Evolutionary conservation across 2,113 vertebrate species (phyloP).

Genomic region (Verasper variegatus): DNA sequence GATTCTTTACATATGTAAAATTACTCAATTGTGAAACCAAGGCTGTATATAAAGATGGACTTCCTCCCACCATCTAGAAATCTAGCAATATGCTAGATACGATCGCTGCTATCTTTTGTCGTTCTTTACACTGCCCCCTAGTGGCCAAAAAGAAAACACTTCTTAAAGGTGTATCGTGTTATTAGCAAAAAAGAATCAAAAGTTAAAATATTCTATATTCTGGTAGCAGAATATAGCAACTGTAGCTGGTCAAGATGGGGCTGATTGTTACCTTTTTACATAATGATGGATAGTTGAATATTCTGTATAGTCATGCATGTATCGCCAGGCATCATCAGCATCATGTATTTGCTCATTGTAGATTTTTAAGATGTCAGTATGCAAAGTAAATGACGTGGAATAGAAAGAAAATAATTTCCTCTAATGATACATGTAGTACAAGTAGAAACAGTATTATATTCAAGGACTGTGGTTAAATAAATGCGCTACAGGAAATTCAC

Average conservation of each 20-base stretch:
- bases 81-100: not conserved
- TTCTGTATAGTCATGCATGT: not conserved
- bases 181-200: not conserved
- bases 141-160: too few relatives aligned
- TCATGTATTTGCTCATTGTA: not conserved
- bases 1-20: not conserved
- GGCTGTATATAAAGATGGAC: too few relatives aligned
- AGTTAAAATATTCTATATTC: not conserved
- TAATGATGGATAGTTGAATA: not conserved
- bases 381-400: not conserved
- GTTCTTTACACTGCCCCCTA: too few relatives aligned
- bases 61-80: too few relatives aligned
- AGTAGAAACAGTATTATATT: not conserved
- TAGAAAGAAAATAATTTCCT: not conserved
- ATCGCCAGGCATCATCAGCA: not conserved
- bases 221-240: not conserved
- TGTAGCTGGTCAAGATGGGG: not conserved
- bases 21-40: not conserved
- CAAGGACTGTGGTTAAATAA: not conserved
- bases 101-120: too few relatives aligned
- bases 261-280: not conserved
- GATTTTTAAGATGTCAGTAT: not conserved
- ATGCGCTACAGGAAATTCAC: slow-evolving; percentile 14
- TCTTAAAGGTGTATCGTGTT: too few relatives aligned
- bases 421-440: not conserved